Evolutionary conservation across 2,797 vertebrate genomes (phyloP).

Genomic region (Tenualosa ilisha): DNA sequence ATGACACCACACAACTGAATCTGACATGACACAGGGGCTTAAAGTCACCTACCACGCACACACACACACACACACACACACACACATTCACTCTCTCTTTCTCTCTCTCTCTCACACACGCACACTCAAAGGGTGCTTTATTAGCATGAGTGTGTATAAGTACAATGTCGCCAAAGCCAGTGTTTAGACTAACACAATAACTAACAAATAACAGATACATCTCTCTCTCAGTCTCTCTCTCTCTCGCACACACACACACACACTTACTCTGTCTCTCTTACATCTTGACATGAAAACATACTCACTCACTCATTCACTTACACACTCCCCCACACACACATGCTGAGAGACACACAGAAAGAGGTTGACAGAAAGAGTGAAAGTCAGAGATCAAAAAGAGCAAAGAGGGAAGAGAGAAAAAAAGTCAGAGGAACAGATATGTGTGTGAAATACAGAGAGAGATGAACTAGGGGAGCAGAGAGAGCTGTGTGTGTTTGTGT

Average conservation of each 20-base stretch:
- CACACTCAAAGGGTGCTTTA: not conserved
- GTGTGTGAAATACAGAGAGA: not conserved
- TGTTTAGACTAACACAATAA: no score
- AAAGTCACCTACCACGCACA: not conserved
- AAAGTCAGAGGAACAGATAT: not conserved
- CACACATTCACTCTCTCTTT: not conserved
- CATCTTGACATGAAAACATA: no score
- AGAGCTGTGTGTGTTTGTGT: not conserved
- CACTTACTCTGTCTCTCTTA: not conserved
- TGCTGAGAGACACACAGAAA: no score
- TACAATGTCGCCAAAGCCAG: no score
- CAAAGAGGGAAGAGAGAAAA: not conserved
- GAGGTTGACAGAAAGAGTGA: no score
- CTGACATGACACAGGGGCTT: slow-evolving; percentile 4
- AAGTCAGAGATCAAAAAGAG: no score
- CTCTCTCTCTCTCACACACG: not conserved
- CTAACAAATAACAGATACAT: no score
- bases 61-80: not conserved
- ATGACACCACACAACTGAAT: not conserved
- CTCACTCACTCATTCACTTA: no score
- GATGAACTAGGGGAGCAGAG: no score
- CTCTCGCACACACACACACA: not conserved
- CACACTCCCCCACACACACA: no score
- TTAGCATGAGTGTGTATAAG: no score
- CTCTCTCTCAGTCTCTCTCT: not conserved